Evolutionary conservation across 2,888 invertebrate species (phyloP), one percentile per base, ranked within the genome.

Genomic region (Anaspis maculata): DNA sequence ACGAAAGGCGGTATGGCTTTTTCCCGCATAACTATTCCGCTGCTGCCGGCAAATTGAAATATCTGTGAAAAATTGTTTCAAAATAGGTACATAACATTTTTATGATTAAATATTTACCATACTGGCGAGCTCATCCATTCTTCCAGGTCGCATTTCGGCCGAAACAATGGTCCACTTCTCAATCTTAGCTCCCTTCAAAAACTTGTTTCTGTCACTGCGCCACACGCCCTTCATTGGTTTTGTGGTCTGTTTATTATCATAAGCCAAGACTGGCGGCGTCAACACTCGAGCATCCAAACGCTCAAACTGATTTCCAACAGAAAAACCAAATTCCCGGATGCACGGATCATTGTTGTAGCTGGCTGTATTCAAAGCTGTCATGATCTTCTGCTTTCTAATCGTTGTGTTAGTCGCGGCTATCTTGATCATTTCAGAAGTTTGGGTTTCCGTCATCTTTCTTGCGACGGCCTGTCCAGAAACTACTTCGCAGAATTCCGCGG

Each of bases 391-490:
- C 57, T 88, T 85, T 13, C 97, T 73, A 7, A 68, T 73, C 5
- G 74, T 69, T 7, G 96, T 87, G 1, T 78, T 73, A 0, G 89
- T 82, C 0, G 96, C 95, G 0, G 96, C 87, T 23, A 74, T 71
- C 57, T 68, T 77, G 31, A 97, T 92, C 90, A 98, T 92, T 1
- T 73, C 76, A 0, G 83, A 70, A 0, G 94, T 85, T 64, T 96
- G 95, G 15, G 60, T 69, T 15, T 90, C 85, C 3, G 79, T 83
- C 56, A 96, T 70, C 62, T 92, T 92, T 52, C 76, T 73, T 48
- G 80, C 79, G 32, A 82, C 75, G 1, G 64, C 52, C 61, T 97
- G 95, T 1, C 88, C 90, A 22, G 74, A 72, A 1, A 81, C 70
- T 12, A 97, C 77, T 5, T 72, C 72, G 53, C 91, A 82, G 5